phyloP scores from a whole-genome alignment of 2,113 vertebrate species.

The Actenoides lindsayi region DNA sequence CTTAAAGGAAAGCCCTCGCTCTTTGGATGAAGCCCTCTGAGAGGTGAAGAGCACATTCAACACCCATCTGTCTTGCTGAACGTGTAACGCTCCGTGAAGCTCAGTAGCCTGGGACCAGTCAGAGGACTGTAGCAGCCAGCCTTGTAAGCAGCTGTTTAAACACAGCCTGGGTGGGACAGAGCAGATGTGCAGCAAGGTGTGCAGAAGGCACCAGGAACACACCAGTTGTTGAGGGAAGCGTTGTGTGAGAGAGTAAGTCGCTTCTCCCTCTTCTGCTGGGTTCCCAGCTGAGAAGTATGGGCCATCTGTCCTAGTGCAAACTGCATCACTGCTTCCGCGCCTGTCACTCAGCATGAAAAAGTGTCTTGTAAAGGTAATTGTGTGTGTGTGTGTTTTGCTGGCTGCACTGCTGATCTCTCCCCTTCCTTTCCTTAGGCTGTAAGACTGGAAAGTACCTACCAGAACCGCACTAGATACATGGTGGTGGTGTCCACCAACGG shows the following conservation, averaged over 20 bases:
- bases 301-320: fast-evolving
- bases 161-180: neutral
- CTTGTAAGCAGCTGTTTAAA: neutral
- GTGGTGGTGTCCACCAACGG: slow-evolving; percentile 96
- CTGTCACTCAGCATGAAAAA: slow-evolving; percentile 18
- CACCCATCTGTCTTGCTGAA: fast-evolving
- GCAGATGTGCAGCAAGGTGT: neutral
- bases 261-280: neutral
- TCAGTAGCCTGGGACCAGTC: neutral
- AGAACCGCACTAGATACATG: slow-evolving; percentile 95
- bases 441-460: slow-evolving; percentile 91
- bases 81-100: fast-evolving
- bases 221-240: neutral
- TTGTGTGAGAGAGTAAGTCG: neutral
- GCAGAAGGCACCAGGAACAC: neutral
- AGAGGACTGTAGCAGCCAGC: neutral
- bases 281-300: neutral
- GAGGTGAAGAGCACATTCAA: neutral
- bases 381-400: neutral
- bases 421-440: slow-evolving; percentile 82
- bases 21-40: neutral
- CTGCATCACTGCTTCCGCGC: slow-evolving; percentile 22
- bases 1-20: neutral
- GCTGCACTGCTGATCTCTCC: neutral
- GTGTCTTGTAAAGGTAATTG: neutral